Percentiles rank a stretch among this genome's conserved stretches.
Conservation (phyloP, 2,113 vertebrate genomes). For the Phainopepla nitens region DNA sequence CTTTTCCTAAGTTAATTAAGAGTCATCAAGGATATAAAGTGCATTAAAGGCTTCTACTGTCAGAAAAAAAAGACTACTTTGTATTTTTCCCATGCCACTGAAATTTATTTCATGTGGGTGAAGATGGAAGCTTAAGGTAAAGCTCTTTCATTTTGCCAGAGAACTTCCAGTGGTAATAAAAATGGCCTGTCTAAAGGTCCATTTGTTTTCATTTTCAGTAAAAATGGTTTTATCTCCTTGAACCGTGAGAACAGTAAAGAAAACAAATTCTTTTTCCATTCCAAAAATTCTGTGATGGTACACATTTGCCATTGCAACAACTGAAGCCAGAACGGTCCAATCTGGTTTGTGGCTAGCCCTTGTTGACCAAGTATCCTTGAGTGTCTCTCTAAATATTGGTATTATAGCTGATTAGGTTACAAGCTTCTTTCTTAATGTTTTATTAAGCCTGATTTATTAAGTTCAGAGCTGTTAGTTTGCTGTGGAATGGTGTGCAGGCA, state of each 20-base stretch:
- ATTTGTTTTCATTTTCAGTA: slow-evolving; percentile 5
- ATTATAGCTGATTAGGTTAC: not conserved
- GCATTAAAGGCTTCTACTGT: not conserved
- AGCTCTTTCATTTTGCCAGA: not conserved
- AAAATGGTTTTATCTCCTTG: slow-evolving; percentile 1
- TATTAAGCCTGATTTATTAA: not conserved
- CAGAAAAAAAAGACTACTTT: not conserved
- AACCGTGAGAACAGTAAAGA: not conserved
- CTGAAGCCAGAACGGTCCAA: not conserved
- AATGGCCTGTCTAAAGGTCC: not conserved
- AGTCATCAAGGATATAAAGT: not conserved
- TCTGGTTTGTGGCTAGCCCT: not conserved
- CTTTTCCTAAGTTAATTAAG: not conserved
- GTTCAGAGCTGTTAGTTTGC: not conserved
- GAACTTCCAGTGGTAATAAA: not conserved
- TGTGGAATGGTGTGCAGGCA: not conserved
- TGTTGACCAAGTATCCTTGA: not conserved
- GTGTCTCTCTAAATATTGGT: not conserved
- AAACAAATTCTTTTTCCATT: slow-evolving; percentile 4
- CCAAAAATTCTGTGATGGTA: not conserved
- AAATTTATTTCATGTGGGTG: not conserved
- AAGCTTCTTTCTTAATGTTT: not conserved
- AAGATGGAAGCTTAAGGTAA: not conserved
- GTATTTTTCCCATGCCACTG: not conserved
- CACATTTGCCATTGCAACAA: not conserved